Conservation (phyloP, 2,888 invertebrate genomes). For the Xylophagus ater region DNA sequence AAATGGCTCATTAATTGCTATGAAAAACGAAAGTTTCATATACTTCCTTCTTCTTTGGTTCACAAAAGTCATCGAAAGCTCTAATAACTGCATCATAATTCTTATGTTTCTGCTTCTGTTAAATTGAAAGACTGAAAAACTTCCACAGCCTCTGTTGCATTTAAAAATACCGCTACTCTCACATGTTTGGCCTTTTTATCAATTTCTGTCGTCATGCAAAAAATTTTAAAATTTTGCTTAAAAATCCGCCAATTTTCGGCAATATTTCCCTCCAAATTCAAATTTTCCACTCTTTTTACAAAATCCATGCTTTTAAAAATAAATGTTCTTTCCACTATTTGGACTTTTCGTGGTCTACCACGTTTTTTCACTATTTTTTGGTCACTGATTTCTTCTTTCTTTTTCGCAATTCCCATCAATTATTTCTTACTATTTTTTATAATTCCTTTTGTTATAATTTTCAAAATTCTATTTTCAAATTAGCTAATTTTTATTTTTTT, state of each 20-base stretch:
- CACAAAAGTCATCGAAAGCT: conserved; percentile 15
- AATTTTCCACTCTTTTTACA: no score
- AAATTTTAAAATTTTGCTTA: conserved; percentile 18
- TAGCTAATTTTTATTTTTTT: no score
- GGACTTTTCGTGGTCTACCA: no score
- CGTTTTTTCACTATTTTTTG: no score
- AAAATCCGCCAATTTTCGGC: conserved; percentile 19
- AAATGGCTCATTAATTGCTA: conserved; percentile 8
- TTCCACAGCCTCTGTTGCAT: conserved; percentile 19
- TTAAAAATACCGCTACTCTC: conserved; percentile 19
- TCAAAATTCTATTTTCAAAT: no score
- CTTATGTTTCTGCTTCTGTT: conserved; percentile 13
- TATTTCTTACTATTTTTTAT: no score
- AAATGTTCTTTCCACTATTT: no score
- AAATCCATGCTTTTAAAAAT: no score
- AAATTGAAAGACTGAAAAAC: conserved; percentile 19
- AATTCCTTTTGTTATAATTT: no score
- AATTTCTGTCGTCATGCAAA: conserved; percentile 17
- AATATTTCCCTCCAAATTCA: conserved; percentile 1
- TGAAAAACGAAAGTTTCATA: conserved; percentile 6
- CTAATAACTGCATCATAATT: conserved; percentile 12
- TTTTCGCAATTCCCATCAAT: no score
- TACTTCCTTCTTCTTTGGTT: conserved; percentile 7
- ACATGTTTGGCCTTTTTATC: conserved; percentile 14
- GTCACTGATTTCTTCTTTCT: no score